phyloP scores from a whole-genome alignment of 64 coral and sea anemone species.

The Platygyra sinensis region DNA sequence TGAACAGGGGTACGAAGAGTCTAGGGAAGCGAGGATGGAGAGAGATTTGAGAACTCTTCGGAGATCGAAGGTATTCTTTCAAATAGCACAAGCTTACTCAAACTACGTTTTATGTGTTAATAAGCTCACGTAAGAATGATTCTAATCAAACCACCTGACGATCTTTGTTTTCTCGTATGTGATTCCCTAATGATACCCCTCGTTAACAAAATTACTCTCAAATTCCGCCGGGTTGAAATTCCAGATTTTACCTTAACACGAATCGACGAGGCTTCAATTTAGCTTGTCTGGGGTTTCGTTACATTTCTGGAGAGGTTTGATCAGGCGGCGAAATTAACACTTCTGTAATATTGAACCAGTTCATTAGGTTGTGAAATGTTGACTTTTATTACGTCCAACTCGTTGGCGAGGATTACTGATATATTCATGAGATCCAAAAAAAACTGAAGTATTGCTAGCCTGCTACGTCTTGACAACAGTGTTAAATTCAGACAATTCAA shows the following conservation, averaged over 20 bases:
- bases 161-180: no score
- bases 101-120: no score
- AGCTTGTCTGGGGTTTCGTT: not conserved
- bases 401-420: not conserved
- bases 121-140: no score
- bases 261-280: not conserved
- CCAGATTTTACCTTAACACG: not conserved
- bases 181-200: not conserved
- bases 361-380: not conserved
- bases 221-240: not conserved
- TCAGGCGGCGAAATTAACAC: not conserved
- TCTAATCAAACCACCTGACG: no score
- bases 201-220: not conserved
- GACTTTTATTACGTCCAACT: not conserved
- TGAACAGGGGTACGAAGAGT: not conserved
- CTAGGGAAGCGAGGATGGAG: constrained; percentile 4
- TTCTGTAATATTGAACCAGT: constrained; percentile 7
- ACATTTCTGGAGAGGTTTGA: not conserved
- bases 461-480: not conserved
- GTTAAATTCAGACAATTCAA: not conserved
- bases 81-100: no score
- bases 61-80: constrained; percentile 17
- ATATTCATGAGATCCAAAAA: not conserved
- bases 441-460: not conserved
- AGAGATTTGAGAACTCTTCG: constrained; percentile 38